Evolutionary conservation across 2,797 vertebrate species (phyloP), one percentile per base, ranked within the genome.

Genomic region (Coilia nasus): DNA sequence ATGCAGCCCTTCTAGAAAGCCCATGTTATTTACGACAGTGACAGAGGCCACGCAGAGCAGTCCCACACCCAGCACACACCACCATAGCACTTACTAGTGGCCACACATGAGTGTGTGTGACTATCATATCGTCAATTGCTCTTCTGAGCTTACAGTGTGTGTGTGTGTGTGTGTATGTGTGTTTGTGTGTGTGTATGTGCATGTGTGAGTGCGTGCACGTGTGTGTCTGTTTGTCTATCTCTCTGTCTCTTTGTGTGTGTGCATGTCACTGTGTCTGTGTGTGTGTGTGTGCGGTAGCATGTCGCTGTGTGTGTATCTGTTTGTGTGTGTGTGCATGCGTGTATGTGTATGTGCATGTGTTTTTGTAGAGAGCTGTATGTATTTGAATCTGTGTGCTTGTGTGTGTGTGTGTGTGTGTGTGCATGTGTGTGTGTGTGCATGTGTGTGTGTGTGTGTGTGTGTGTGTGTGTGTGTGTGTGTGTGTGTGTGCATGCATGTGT

Each of bases 371-470:
- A n/a, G n/a, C n/a, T 85, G 17, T 64, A 44, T 56, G n/a, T 19
- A 85, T 46, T 81, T 47, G 56, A 83, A n/a, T 86, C 15, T 50
- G 10, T 60, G 56, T 56, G 17, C 50, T 19, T n/a, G 10, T 62
- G 67, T 62, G 78, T 71, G 62, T 85, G 64, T 85, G 81, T 80
- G 67, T 80, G 67, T 60, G 82, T 75, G 31, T 35, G 3, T 19
- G 28, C 31, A 28, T 75, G 31, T 35, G 31, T 75, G 67, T 75
- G 14, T 15, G 64, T 31, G 1, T 31, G 11, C 25, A 0, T 67
- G 23, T 31, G 23, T 4, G 1, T 14, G 23, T 31, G 7, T 71
- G 25, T 28, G 64, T 28, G 12, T 31, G 25, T 71, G 64, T 71
- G 25, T 15, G 12, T 31, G 25, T 71, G 64, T 41, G 28, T 19